Conservation (phyloP, 2,888 invertebrate genomes). For the Drosophila siamana region DNA sequence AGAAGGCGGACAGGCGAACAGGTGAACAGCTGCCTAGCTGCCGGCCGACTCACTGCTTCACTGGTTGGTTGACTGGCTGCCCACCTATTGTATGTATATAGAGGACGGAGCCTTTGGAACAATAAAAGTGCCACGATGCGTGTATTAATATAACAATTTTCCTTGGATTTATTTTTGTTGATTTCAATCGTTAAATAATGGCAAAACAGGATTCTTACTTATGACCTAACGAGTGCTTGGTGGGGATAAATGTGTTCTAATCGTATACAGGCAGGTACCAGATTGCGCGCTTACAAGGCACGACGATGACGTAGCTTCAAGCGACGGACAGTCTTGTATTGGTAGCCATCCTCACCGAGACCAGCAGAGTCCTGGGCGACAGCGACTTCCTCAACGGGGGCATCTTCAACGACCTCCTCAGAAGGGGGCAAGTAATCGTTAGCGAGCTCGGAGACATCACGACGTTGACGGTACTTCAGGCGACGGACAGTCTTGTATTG, state of each 20-base stretch:
- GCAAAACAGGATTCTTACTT: constrained; percentile 66
- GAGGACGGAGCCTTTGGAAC: constrained; percentile 31
- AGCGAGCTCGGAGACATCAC: background rate
- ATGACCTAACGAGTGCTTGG: constrained; percentile 63
- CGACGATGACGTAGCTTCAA: constrained; percentile 77
- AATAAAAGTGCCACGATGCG: constrained; percentile 43
- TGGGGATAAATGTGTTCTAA: constrained; percentile 53
- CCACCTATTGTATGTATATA: background rate
- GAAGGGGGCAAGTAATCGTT: background rate
- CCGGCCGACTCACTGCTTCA: background rate
- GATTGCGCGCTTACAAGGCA: constrained; percentile 59
- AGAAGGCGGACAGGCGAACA: constrained; percentile 38
- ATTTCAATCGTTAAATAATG: constrained; percentile 78
- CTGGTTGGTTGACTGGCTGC: background rate
- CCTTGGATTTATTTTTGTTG: constrained; percentile 74
- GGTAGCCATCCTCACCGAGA: constrained; percentile 66
- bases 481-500: background rate
- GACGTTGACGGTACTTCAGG: background rate
- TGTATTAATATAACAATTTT: constrained; percentile 74
- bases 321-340: constrained; percentile 78
- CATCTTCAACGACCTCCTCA: constrained; percentile 51
- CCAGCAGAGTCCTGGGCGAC: constrained; percentile 52
- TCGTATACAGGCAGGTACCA: constrained; percentile 61
- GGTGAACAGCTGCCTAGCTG: constrained; percentile 30
- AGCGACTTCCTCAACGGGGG: constrained; percentile 47